A percentile compares a stretch with the other conserved stretches of the same genome.
phyloP scores from a whole-genome alignment of 2,113 vertebrate genomes.

The Nansenia antarctica region DNA sequence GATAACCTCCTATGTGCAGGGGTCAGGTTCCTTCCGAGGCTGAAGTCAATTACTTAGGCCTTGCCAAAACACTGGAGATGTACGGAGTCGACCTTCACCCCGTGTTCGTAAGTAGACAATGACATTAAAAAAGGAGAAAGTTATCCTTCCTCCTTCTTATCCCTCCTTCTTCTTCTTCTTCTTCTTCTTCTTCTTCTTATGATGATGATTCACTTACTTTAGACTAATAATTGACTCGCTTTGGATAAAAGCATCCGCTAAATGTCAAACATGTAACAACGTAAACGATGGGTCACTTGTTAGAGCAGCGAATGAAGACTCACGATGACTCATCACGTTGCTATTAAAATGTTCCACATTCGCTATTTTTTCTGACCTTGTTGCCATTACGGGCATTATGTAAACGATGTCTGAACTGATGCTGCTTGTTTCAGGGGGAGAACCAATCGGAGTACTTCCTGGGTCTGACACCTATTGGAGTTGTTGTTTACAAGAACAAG shows the following conservation, averaged over 20 bases:
- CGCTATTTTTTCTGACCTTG: too few species aligned
- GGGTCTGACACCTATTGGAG: conserved; percentile 86
- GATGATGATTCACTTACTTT: too few species aligned
- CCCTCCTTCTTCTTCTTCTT: not conserved
- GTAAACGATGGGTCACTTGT: too few species aligned
- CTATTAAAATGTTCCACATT: too few species aligned
- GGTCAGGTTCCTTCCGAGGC: conserved; percentile 84
- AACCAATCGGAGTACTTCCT: conserved; percentile 91
- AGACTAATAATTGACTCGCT: too few species aligned
- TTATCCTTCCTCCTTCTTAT: not conserved
- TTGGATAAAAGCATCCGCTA: too few species aligned
- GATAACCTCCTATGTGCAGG: conserved; percentile 59
- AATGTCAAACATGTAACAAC: too few species aligned
- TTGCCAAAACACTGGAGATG: conserved; percentile 89
- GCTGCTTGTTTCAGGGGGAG: conserved; percentile 81
- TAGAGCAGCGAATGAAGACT: too few species aligned
- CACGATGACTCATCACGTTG: too few species aligned
- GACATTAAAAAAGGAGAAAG: too few species aligned
- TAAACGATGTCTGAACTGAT: not conserved
- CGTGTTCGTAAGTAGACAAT: conserved; percentile 89
- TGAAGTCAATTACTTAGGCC: conserved; percentile 83
- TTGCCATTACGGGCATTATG: too few species aligned
- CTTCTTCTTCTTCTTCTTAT: not conserved
- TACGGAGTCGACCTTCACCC: conserved; percentile 92
- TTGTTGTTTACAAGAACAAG: conserved; percentile 92